These are phyloP conservation scores for Perca schrenkii DNA, from an alignment of 2,113 vertebrate species.

Conservation along the genomic window DNA sequence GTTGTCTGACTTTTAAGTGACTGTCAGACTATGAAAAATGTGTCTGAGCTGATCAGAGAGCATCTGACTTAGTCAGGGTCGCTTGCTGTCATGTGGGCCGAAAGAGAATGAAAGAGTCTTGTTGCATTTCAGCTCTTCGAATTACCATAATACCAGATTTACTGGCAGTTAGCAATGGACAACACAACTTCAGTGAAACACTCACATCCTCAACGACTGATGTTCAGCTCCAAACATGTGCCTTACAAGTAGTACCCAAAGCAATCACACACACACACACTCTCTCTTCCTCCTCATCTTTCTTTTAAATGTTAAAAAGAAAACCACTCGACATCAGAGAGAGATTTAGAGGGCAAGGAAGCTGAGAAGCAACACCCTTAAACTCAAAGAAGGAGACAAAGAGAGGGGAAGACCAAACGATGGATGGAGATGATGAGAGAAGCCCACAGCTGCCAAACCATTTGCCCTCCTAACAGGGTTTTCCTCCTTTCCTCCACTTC, in stretches of 20 bases:
- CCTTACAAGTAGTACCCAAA: slow-evolving; percentile 37
- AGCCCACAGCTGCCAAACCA: slow-evolving; percentile 26
- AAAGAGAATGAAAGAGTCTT: slow-evolving; percentile 59
- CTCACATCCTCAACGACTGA: slow-evolving; percentile 33
- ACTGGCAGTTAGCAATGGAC: slow-evolving; percentile 54
- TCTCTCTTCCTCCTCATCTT: not conserved
- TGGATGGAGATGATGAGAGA: slow-evolving; percentile 15
- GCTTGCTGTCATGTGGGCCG: slow-evolving; percentile 19
- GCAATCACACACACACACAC: slow-evolving; percentile 20
- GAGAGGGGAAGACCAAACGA: not conserved
- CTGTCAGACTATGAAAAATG: slow-evolving; percentile 59
- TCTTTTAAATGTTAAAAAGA: slow-evolving; percentile 41
- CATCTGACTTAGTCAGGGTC: slow-evolving; percentile 48
- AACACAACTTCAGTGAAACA: slow-evolving; percentile 41
- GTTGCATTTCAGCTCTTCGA: slow-evolving; percentile 11
- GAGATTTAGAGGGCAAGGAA: slow-evolving; percentile 23
- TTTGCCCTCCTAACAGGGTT: slow-evolving; percentile 31
- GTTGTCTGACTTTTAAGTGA: slow-evolving; percentile 53
- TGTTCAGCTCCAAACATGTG: slow-evolving; percentile 30
- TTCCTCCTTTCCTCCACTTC: not conserved
- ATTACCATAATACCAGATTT: slow-evolving; percentile 65
- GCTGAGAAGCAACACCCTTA: slow-evolving; percentile 24
- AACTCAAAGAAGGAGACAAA: slow-evolving; percentile 3
- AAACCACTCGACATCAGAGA: slow-evolving; percentile 45
- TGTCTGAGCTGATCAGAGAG: slow-evolving; percentile 54